Base-by-base conservation (phyloP, 2,797 vertebrate genomes). In the Mus caroli region DNA sequence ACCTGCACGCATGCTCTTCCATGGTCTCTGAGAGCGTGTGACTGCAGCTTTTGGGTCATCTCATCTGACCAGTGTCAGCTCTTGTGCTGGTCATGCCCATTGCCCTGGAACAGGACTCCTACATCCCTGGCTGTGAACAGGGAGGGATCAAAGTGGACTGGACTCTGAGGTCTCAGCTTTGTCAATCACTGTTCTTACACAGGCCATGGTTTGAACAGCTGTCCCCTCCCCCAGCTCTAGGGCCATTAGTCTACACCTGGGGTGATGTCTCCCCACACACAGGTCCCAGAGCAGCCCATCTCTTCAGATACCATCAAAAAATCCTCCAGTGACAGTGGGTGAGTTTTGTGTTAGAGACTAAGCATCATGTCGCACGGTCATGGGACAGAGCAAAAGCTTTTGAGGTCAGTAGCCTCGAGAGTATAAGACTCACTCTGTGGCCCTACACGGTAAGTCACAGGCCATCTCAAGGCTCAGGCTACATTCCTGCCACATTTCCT, bases 11-110 rank as follows among this genome's bases (percentile, higher is more conserved):
- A 20, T 7, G 64, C 56, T 43, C 34, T 56, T 67, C 40, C 43
- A 31, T 0, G 3, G 0, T 46, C 58, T 56, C 75, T 5, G 14
- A n/a, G 31, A 31, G 15, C 26, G 4, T 4, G 31, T 12, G 7
- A 37, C 19, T 0, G 4, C 15, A 14, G 34, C 24, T 50, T 17
- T 26, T 22, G 1, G 34, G 34, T 54, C 2, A 0, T 6, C 31
- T 86, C 40, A 40, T 28, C 75, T 60, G 37, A 78, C 76, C 6
- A 2, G 40, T 3, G 26, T 31, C 0, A 2, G 60, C 40, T 12
- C 12, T 14, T 22, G 15, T 24, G 75, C 20, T 37, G 17, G 28
- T 31, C 50, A 67, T 2, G 26, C 34, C 54, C 13, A 28, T 0
- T 6, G 71, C 46, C 15, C 6, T 3, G 1, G 28, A 62, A 52